Percentiles rank a stretch among this genome's conserved stretches.
Evolutionary conservation across 2,113 vertebrate species (phyloP).

Genomic region (Pluvianellus socialis): DNA sequence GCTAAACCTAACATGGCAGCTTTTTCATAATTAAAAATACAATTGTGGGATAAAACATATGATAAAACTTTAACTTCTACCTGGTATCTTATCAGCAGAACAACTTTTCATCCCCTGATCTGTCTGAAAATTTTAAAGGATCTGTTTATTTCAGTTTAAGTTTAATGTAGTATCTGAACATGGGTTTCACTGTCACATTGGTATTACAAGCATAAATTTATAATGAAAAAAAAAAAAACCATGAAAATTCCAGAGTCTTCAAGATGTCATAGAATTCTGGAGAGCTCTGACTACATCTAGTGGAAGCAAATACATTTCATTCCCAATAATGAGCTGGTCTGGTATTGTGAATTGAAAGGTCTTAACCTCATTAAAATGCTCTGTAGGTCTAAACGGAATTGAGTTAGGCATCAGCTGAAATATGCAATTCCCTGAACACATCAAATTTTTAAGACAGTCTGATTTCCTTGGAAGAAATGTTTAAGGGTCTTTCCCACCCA

Average conservation of each 20-base stretch:
- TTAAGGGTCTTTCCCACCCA: background rate
- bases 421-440: background rate
- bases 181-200: background rate
- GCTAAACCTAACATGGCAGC: background rate
- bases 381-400: background rate
- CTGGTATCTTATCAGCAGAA: background rate
- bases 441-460: conserved; percentile 12
- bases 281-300: conserved; percentile 24
- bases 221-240: rapidly evolving
- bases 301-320: conserved; percentile 19
- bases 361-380: conserved; percentile 51
- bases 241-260: background rate
- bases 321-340: background rate
- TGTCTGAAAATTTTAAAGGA: background rate
- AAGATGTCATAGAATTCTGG: background rate
- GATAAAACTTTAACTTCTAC: background rate
- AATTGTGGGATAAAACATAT: background rate
- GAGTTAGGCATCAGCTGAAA: background rate
- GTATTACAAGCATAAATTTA: background rate
- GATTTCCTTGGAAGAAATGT: background rate
- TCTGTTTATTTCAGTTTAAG: background rate
- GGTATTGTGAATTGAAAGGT: conserved; percentile 23
- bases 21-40: background rate
- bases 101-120: background rate
- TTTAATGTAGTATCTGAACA: background rate